Percentiles rank a stretch among this genome's conserved stretches.
Evolutionary conservation across 1,140 invertebrate genomes (phyloP).

Genomic region (Drosophila bocqueti): DNA sequence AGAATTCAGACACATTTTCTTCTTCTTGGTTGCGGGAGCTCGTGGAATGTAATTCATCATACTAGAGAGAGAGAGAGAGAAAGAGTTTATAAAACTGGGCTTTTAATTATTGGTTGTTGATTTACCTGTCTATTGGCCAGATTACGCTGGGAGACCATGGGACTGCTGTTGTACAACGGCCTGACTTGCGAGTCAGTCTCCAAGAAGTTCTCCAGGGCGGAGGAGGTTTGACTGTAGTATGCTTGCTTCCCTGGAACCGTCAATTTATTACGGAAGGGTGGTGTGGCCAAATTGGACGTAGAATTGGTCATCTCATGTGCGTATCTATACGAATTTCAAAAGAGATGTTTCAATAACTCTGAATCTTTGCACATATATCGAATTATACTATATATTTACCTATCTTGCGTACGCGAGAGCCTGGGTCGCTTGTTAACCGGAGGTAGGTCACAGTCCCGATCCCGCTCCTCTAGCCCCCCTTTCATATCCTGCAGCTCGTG

Average conservation of each 20-base stretch:
- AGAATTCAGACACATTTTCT: no score
- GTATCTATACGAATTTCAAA: conserved; percentile 23
- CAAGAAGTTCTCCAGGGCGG: conserved; percentile 42
- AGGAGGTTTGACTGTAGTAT: conserved; percentile 3
- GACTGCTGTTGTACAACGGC: conserved; percentile 67
- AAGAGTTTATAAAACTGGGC: background rate
- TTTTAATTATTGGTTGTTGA: no score
- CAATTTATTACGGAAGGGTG: background rate
- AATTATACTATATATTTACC: conserved; percentile 17
- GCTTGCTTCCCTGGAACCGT: background rate
- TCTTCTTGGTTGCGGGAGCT: conserved; percentile 6
- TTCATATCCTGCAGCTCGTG: conserved; percentile 10
- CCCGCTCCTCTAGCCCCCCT: conserved; percentile 12
- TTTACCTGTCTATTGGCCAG: conserved; percentile 7
- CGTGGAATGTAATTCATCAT: conserved; percentile 51
- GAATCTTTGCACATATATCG: background rate
- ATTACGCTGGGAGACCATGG: conserved; percentile 19
- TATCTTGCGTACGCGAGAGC: conserved; percentile 9
- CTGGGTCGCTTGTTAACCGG: conserved; percentile 39
- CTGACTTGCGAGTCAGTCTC: conserved; percentile 37
- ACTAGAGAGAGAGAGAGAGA: background rate
- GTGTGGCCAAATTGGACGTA: conserved; percentile 24
- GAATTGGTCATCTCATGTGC: conserved; percentile 29
- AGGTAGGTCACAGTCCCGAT: conserved; percentile 15
- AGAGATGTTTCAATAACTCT: no score